Conservation (phyloP, 2,888 invertebrate genomes). For the Melikaiella ostensackeni region DNA sequence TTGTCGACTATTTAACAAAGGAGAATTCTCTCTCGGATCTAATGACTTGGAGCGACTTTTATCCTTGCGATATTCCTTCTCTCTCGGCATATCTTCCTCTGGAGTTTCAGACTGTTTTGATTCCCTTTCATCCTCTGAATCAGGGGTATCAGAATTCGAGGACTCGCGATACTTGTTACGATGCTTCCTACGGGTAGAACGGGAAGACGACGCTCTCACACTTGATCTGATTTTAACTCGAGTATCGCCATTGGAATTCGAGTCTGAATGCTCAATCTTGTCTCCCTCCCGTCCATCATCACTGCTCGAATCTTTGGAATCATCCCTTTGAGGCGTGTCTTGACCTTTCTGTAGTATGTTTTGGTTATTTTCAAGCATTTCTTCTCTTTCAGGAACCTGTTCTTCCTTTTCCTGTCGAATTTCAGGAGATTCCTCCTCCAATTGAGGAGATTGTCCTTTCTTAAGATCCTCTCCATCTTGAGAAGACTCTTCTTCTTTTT, state of each 20-base stretch:
- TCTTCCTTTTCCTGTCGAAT: not conserved
- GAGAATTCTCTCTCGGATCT: constrained; percentile 41
- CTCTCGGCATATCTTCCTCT: constrained; percentile 52
- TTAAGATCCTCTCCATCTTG: constrained; percentile 23
- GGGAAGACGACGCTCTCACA: constrained; percentile 48
- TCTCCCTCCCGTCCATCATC: constrained; percentile 49
- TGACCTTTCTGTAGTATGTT: constrained; percentile 1
- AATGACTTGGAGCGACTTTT: constrained; percentile 45
- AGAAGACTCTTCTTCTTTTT: not conserved
- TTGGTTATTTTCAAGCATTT: not conserved
- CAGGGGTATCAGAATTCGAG: constrained; percentile 70
- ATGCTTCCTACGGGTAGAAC: constrained; percentile 67
- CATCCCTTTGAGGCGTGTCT: constrained; percentile 36
- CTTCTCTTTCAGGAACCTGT: not conserved
- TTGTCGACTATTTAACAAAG: constrained; percentile 47
- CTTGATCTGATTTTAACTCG: constrained; percentile 44
- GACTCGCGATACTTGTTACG: constrained; percentile 70
- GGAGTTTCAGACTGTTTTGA: constrained; percentile 43
- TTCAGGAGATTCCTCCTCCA: constrained; percentile 28
- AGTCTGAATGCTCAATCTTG: constrained; percentile 50
- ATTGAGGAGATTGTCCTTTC: constrained; percentile 13
- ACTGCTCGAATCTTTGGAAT: constrained; percentile 46
- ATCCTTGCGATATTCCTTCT: constrained; percentile 2
- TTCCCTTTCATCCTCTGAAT: constrained; percentile 70
- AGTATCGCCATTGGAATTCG: constrained; percentile 57